Conservation (phyloP, 2,797 vertebrate genomes). For the Clamator glandarius region DNA sequence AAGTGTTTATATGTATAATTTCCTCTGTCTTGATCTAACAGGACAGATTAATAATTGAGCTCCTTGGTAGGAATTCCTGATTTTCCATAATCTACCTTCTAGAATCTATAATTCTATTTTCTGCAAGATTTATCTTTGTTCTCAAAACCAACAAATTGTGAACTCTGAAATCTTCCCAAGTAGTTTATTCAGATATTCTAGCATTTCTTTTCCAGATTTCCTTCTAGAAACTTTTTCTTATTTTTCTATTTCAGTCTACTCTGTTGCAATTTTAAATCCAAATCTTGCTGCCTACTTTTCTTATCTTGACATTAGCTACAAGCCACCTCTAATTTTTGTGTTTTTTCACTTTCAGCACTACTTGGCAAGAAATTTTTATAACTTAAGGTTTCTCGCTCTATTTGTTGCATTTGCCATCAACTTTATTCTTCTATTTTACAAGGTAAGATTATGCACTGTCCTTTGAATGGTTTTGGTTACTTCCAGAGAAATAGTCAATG, state of each 20-base stretch:
- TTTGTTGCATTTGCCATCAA: slow-evolving; percentile 99
- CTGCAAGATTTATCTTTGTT: not conserved
- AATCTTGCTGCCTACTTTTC: not conserved
- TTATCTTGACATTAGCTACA: not conserved
- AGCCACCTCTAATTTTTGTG: not conserved
- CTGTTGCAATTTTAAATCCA: not conserved
- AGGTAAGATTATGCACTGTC: slow-evolving; percentile 81
- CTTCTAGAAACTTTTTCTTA: not conserved
- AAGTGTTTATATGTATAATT: not conserved
- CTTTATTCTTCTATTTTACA: slow-evolving; percentile 99
- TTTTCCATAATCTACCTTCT: not conserved
- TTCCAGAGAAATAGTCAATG: not conserved
- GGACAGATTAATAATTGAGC: not conserved
- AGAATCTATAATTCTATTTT: not conserved
- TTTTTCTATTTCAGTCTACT: not conserved
- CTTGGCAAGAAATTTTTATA: slow-evolving; percentile 99
- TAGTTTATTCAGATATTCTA: not conserved
- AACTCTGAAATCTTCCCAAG: not conserved
- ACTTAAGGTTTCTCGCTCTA: slow-evolving; percentile 94
- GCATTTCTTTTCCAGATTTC: not conserved
- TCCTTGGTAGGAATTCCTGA: not conserved
- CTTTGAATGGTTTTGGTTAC: not conserved
- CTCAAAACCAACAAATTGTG: not conserved
- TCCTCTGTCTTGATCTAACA: not conserved
- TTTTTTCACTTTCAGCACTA: slow-evolving; percentile 87